phyloP scores from a whole-genome alignment of 92 coral and sea anemone genomes.

The Micromussa lordhowensis region DNA sequence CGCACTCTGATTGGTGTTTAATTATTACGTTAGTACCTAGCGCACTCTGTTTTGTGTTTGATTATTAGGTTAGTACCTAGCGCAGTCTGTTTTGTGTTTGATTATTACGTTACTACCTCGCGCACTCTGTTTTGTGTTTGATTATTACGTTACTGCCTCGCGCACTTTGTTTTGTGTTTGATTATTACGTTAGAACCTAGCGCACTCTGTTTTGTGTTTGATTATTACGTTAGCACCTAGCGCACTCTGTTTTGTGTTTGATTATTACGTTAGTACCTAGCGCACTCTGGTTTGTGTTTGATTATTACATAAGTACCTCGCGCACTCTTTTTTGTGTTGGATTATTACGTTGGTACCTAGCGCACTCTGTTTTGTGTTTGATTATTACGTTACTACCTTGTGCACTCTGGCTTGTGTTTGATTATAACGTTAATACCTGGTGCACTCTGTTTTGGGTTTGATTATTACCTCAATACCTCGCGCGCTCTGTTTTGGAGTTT shows the following conservation, averaged over 20 bases:
- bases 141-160: not conserved
- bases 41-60: not conserved
- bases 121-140: not conserved
- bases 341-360: too few relatives aligned
- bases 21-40: not conserved
- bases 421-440: not conserved
- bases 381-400: not conserved
- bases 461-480: not conserved
- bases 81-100: not conserved
- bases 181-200: not conserved
- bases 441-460: constrained; percentile 7
- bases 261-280: not conserved
- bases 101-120: too few relatives aligned
- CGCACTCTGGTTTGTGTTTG: not conserved
- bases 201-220: not conserved
- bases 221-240: too few relatives aligned
- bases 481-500: not conserved
- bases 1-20: too few relatives aligned
- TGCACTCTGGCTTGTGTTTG: not conserved
- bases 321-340: not conserved
- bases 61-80: not conserved
- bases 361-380: not conserved
- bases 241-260: too few relatives aligned
- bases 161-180: not conserved
- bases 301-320: not conserved